A percentile compares a stretch with the other conserved stretches of the same genome.
Conservation (phyloP, 64 coral and sea anemone genomes). For the Actinia tenebrosa region DNA sequence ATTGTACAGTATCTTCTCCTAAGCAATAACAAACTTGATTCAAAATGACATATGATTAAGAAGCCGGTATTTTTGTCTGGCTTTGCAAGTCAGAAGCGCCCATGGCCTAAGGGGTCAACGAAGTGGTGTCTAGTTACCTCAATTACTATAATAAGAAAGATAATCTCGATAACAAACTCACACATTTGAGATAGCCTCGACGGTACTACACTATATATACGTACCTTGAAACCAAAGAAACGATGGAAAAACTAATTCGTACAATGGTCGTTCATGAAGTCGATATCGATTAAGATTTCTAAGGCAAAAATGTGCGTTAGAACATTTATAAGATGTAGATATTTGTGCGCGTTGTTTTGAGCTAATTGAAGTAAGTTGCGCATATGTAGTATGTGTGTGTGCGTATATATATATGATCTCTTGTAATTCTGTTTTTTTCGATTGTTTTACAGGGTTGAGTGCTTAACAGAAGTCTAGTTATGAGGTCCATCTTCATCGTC, state of each 20-base stretch:
- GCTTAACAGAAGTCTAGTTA: not conserved
- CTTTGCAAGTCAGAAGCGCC: not conserved
- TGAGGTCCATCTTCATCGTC: not conserved
- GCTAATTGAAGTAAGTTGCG: not conserved
- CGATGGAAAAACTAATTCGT: not conserved
- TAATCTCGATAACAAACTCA: not conserved
- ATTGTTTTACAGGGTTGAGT: not conserved
- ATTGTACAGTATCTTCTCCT: not conserved
- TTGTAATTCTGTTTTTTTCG: not conserved
- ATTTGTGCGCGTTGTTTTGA: not conserved
- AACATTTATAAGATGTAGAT: not conserved
- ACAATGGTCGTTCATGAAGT: not conserved
- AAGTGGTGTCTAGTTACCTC: not conserved
- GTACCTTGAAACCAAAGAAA: not conserved
- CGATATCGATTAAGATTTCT: not conserved
- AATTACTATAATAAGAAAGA: slow-evolving; percentile 3
- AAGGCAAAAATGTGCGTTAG: not conserved
- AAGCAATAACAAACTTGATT: not conserved
- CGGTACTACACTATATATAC: not conserved
- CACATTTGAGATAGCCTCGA: not conserved
- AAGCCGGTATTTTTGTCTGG: not conserved
- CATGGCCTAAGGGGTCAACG: not conserved
- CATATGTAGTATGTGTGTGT: too few relatives aligned
- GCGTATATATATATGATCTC: not conserved
- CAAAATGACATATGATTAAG: not conserved